Conservation (phyloP, 2,797 vertebrate species). For the Rhadinocentrus ornatus region DNA sequence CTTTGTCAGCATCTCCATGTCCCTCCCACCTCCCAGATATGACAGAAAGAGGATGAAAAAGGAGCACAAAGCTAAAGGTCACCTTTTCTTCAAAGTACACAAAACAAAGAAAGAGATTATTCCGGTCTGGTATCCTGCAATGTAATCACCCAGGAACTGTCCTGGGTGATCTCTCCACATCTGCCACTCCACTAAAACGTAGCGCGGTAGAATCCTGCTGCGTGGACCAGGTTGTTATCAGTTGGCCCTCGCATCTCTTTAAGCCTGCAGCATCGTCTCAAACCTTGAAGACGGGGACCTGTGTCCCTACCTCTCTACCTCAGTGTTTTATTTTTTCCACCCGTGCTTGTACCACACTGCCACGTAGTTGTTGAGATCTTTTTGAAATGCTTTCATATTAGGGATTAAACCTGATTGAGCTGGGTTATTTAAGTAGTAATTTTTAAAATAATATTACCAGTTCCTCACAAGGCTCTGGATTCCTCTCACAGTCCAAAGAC, state of each 20-base stretch:
- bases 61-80: constrained; percentile 55
- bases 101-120: constrained; percentile 39
- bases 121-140: constrained; percentile 19
- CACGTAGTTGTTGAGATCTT: constrained; percentile 47
- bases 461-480: too few species aligned
- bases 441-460: too few species aligned
- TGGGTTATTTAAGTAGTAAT: too few species aligned
- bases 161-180: background rate
- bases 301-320: constrained; percentile 43
- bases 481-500: too few species aligned
- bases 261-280: constrained; percentile 19
- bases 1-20: constrained; percentile 57
- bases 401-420: constrained; percentile 55
- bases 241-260: constrained; percentile 50
- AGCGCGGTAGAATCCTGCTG: constrained; percentile 31
- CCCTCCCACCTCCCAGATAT: constrained; percentile 54
- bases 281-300: constrained; percentile 26
- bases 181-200: too few species aligned
- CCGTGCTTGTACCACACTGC: constrained; percentile 35
- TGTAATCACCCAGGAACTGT: constrained; percentile 23
- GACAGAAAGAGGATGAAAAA: constrained; percentile 37
- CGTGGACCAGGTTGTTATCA: constrained; percentile 35
- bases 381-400: constrained; percentile 19
- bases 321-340: constrained; percentile 40
- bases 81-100: constrained; percentile 26